Conservation (phyloP, 2,888 invertebrate species). For the Harmothoe impar region DNA sequence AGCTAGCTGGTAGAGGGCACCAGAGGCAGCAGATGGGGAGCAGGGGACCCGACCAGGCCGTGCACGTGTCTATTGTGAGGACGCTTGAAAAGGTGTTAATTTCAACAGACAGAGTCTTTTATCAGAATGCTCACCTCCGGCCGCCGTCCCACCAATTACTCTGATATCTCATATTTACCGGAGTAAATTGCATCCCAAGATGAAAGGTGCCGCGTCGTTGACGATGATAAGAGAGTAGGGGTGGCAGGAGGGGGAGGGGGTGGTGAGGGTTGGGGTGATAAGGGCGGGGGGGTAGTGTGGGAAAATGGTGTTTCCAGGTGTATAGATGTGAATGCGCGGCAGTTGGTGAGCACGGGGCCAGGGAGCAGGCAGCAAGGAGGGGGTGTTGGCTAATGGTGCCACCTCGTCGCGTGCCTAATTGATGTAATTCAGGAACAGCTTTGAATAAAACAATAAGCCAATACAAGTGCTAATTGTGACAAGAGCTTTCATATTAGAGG, state of each 20-base stretch:
- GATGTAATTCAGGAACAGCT: slow-evolving; percentile 49
- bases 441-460: slow-evolving; percentile 56
- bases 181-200: slow-evolving; percentile 43
- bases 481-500: slow-evolving; percentile 52
- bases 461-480: slow-evolving; percentile 57
- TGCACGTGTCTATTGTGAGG: slow-evolving; percentile 51
- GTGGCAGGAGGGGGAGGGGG: not conserved
- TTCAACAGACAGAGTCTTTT: slow-evolving; percentile 47
- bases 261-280: not conserved
- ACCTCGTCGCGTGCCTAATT: slow-evolving; percentile 50
- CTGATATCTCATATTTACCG: slow-evolving; percentile 58
- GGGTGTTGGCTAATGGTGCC: not conserved
- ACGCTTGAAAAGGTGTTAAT: slow-evolving; percentile 60
- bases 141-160: slow-evolving; percentile 33
- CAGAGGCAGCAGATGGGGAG: slow-evolving; percentile 35
- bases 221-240: not conserved
- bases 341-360: slow-evolving; percentile 49
- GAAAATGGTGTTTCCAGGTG: not conserved
- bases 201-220: slow-evolving; percentile 19
- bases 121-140: slow-evolving; percentile 42
- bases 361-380: not conserved
- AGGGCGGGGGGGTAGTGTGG: not conserved
- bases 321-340: not conserved
- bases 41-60: not conserved
- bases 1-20: too few species aligned